Percentiles rank a stretch among this genome's conserved stretches.
These are phyloP conservation scores for Troides oblongomaculatus DNA, from an alignment of 2,888 invertebrate genomes.

Conservation along the genomic window DNA sequence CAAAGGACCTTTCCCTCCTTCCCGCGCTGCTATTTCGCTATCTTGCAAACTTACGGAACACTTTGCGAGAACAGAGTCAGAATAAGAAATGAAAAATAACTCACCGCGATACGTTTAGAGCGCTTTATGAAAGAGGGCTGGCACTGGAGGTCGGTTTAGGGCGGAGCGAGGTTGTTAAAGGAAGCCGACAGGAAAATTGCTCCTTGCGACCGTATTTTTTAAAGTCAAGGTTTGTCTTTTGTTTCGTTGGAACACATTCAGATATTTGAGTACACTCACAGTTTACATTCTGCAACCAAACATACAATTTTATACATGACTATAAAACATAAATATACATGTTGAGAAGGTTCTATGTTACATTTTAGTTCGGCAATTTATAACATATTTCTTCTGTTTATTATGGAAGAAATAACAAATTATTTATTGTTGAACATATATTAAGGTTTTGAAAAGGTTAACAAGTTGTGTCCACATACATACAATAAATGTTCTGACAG, in stretches of 20 bases:
- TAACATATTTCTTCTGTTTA: no score
- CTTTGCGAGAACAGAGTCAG: slow-evolving; percentile 26
- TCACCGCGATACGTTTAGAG: slow-evolving; percentile 29
- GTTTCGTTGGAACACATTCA: slow-evolving; percentile 4
- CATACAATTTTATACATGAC: no score
- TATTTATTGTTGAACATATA: no score
- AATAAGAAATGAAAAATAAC: slow-evolving; percentile 33
- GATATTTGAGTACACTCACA: not conserved
- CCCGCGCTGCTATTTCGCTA: slow-evolving; percentile 18
- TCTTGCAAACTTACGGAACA: slow-evolving; percentile 27
- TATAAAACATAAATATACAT: no score
- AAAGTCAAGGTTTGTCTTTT: slow-evolving; percentile 21
- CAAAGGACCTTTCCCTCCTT: slow-evolving; percentile 20
- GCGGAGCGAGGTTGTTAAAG: slow-evolving; percentile 22
- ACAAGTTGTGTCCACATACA: no score
- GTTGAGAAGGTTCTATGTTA: no score
- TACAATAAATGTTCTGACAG: no score
- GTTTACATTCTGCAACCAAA: not conserved
- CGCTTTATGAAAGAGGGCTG: slow-evolving; percentile 22
- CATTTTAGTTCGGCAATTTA: no score
- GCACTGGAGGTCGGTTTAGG: slow-evolving; percentile 15
- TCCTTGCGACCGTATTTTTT: slow-evolving; percentile 16
- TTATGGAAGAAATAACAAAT: no score
- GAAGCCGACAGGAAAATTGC: slow-evolving; percentile 22
- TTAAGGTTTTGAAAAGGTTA: no score